Conservation (phyloP, 1,140 invertebrate genomes). For the Meloidogyne floridensis region DNA sequence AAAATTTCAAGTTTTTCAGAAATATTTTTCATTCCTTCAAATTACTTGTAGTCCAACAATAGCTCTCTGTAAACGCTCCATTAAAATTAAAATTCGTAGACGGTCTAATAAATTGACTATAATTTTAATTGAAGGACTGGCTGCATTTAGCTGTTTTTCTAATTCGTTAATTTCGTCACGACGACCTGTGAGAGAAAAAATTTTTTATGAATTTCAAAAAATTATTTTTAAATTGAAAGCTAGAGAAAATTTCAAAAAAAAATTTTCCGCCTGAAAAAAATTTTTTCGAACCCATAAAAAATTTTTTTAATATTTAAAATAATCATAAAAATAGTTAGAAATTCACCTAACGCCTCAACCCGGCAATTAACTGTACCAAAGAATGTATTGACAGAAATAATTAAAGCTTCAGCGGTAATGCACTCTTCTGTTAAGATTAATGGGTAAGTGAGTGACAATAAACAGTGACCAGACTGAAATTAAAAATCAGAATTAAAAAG, state of each 20-base stretch:
- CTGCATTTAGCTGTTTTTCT: constrained; percentile 29
- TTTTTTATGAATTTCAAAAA: constrained; percentile 11
- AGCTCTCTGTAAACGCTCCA: constrained; percentile 40
- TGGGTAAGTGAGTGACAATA: constrained; percentile 37
- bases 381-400: constrained; percentile 43
- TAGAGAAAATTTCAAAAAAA: no score
- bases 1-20: no score
- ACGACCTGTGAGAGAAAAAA: constrained; percentile 27
- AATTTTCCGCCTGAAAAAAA: constrained; percentile 12
- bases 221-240: background rate
- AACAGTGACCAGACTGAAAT: constrained; percentile 35
- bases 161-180: constrained; percentile 26
- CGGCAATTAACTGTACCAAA: constrained; percentile 43
- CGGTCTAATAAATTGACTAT: constrained; percentile 19
- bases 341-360: constrained; percentile 33
- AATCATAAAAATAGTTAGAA: background rate
- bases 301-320: background rate
- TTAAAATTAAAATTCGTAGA: constrained; percentile 37
- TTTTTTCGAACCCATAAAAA: background rate
- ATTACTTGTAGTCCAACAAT: constrained; percentile 35
- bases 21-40: background rate
- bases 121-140: background rate
- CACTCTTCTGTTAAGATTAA: constrained; percentile 30
- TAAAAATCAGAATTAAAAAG: background rate
- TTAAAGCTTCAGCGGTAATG: constrained; percentile 30